A percentile compares a stretch with the other conserved stretches of the same genome.
These are phyloP conservation scores for Catocala nupta DNA, from an alignment of 2,888 invertebrate genomes.

Conservation along the genomic window DNA sequence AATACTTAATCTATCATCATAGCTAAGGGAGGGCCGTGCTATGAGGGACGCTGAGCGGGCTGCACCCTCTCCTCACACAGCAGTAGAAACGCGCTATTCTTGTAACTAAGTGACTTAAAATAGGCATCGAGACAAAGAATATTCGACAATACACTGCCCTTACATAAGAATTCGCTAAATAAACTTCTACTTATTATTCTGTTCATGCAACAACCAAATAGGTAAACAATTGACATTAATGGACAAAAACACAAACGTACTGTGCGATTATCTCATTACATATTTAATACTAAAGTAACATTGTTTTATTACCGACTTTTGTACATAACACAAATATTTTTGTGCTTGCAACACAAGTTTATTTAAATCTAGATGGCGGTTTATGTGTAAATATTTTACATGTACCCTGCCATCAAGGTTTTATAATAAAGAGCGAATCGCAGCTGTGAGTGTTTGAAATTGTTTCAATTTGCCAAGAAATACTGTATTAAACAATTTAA, in stretches of 20 bases:
- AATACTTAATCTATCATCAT: slow-evolving; percentile 64
- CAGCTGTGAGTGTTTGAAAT: slow-evolving; percentile 46
- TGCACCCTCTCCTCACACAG: slow-evolving; percentile 42
- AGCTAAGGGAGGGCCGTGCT: slow-evolving; percentile 53
- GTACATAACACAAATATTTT: slow-evolving; percentile 16
- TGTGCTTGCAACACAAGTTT: slow-evolving; percentile 15
- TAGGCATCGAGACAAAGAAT: slow-evolving; percentile 23
- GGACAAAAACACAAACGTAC: slow-evolving; percentile 17
- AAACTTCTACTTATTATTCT: slow-evolving; percentile 40
- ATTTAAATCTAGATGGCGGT: slow-evolving; percentile 6
- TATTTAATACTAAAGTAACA: slow-evolving; percentile 24
- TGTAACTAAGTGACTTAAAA: slow-evolving; percentile 37
- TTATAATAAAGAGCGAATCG: slow-evolving; percentile 33
- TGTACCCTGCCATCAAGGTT: slow-evolving; percentile 6
- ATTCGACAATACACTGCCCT: slow-evolving; percentile 11
- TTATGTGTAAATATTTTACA: too few species aligned
- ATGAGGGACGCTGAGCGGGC: slow-evolving; percentile 39
- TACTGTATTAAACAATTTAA: slow-evolving; percentile 70
- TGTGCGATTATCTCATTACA: slow-evolving; percentile 16
- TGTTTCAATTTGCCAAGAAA: slow-evolving; percentile 73
- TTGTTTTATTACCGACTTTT: slow-evolving; percentile 17
- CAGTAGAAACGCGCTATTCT: slow-evolving; percentile 43
- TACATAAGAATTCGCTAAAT: slow-evolving; percentile 14
- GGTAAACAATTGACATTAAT: slow-evolving; percentile 21
- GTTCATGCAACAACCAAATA: slow-evolving; percentile 32